A percentile compares a stretch with the other conserved stretches of the same genome.
These are phyloP conservation scores for Poeciliopsis turneri DNA, from an alignment of 2,797 vertebrate genomes.

Conservation along the genomic window DNA sequence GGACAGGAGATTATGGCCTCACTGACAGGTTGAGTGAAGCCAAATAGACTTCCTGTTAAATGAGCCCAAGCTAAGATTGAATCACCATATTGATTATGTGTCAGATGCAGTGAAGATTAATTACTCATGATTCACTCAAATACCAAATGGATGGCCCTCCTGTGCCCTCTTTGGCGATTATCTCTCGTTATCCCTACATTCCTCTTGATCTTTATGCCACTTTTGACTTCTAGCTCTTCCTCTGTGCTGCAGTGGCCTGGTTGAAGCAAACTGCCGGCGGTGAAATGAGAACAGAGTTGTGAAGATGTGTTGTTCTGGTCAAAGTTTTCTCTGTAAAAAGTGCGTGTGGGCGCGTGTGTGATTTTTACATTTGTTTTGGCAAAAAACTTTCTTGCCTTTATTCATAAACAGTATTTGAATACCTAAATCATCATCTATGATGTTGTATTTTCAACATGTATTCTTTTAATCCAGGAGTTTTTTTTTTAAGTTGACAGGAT, in stretches of 20 bases:
- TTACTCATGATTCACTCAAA: constrained; percentile 73
- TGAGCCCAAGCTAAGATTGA: constrained; percentile 69
- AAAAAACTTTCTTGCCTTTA: not conserved
- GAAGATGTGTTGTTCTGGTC: not conserved
- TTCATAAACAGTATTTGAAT: not conserved
- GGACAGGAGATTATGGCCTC: constrained; percentile 54
- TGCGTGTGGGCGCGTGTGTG: too few relatives aligned
- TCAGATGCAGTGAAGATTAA: constrained; percentile 78
- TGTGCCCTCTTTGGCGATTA: constrained; percentile 66
- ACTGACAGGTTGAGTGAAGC: constrained; percentile 65
- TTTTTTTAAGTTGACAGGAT: not conserved
- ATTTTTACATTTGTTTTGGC: not conserved
- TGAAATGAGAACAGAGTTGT: constrained; percentile 27
- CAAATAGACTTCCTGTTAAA: constrained; percentile 77
- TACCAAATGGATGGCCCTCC: constrained; percentile 57
- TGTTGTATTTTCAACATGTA: too few relatives aligned
- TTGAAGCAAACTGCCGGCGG: constrained; percentile 37
- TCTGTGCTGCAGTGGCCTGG: constrained; percentile 27
- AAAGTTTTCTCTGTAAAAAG: not conserved
- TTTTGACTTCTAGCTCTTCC: constrained; percentile 45
- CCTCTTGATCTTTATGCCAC: constrained; percentile 45
- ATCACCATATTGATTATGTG: constrained; percentile 77
- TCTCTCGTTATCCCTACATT: constrained; percentile 66
- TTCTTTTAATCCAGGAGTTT: not conserved
- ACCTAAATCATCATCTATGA: not conserved